These are phyloP conservation scores for Lonchura striata DNA, from an alignment of 2,113 vertebrate species.

Conservation along the genomic window DNA sequence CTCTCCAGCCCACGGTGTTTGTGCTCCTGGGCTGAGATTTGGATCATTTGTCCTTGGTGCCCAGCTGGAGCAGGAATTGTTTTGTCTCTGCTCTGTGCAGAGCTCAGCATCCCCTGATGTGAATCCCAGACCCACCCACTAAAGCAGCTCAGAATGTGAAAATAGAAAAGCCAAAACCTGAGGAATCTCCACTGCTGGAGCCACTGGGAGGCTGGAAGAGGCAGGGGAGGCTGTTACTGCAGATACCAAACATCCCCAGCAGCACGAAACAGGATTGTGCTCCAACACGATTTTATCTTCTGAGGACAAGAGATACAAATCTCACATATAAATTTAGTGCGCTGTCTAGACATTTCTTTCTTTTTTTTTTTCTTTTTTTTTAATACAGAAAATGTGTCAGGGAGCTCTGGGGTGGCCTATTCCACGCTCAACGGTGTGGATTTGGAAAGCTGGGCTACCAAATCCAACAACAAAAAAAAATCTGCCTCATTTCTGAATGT, in stretches of 20 bases:
- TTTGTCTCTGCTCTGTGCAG: background rate
- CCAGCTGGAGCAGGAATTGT: background rate
- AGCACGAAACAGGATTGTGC: background rate
- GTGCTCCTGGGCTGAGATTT: background rate
- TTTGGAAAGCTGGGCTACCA: background rate
- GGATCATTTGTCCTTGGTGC: background rate
- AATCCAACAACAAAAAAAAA: background rate
- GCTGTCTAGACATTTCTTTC: background rate
- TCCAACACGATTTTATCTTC: constrained; percentile 13
- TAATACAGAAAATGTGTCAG: background rate
- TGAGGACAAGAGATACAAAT: constrained; percentile 44
- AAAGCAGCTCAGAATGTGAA: background rate
- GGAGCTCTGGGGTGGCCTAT: background rate
- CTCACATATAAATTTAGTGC: background rate
- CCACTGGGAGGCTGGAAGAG: background rate
- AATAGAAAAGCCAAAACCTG: background rate
- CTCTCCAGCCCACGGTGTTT: background rate
- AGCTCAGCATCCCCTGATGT: fast-evolving
- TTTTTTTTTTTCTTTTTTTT: background rate
- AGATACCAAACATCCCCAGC: background rate
- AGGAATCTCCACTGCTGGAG: background rate
- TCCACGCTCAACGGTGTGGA: background rate
- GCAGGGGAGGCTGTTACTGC: background rate
- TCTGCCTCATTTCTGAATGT: background rate
- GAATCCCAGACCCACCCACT: fast-evolving